These are phyloP conservation scores for Manis pentadactyla DNA, from an alignment of 2,797 vertebrate species.

Conservation along the genomic window DNA sequence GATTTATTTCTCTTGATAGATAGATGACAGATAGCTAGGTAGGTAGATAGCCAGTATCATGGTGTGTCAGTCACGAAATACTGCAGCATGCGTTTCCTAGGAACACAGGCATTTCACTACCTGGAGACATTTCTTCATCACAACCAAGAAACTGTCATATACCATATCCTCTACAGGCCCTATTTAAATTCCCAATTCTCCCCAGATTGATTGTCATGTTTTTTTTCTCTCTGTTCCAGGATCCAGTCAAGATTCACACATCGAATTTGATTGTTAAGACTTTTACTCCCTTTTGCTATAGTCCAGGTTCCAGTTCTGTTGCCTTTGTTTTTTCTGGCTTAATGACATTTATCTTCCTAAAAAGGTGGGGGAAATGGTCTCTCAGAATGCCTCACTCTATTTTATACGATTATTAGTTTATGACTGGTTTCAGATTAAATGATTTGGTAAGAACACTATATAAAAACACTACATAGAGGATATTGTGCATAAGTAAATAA, in stretches of 20 bases:
- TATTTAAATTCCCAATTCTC: slow-evolving; percentile 20
- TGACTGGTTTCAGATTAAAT: neutral
- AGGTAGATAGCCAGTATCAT: neutral
- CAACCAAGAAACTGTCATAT: neutral
- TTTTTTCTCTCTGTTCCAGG: neutral
- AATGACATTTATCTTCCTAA: neutral
- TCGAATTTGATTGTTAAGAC: neutral
- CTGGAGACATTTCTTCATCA: neutral
- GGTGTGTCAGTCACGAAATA: neutral
- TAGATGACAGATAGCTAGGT: neutral
- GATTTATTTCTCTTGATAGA: neutral
- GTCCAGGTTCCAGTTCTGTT: neutral
- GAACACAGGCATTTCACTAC: neutral
- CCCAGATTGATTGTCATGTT: neutral
- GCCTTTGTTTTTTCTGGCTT: neutral
- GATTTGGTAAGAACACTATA: neutral
- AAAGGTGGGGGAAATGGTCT: neutral
- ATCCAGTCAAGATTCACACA: neutral
- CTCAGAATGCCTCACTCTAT: neutral
- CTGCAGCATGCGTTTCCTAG: neutral
- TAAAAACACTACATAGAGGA: neutral
- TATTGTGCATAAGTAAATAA: neutral
- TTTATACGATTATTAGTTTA: neutral
- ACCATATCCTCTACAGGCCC: neutral
- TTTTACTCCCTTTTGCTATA: neutral